phyloP scores from a whole-genome alignment of 2,113 vertebrate genomes.

The Cichladusa arquata region DNA sequence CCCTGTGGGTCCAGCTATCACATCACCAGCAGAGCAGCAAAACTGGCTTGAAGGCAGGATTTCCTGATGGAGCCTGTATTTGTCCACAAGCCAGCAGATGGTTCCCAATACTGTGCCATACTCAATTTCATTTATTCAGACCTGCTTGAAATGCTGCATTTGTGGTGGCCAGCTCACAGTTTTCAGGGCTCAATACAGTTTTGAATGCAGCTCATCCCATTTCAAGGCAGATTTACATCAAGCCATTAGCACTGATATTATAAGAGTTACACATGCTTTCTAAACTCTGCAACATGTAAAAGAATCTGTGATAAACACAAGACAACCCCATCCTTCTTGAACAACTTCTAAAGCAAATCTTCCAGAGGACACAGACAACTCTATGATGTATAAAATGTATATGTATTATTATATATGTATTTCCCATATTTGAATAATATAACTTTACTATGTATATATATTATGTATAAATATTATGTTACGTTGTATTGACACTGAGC shows the following conservation, averaged over 20 bases:
- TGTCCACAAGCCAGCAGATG: background rate
- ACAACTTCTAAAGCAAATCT: background rate
- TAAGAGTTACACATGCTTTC: background rate
- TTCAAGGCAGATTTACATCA: background rate
- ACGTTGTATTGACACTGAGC: fast-evolving
- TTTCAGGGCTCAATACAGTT: background rate
- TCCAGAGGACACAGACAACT: background rate
- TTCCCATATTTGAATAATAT: background rate
- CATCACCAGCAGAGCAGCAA: background rate
- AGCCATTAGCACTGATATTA: background rate
- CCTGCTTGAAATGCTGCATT: background rate
- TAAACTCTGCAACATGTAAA: background rate
- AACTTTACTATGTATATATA: background rate
- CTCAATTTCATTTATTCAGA: background rate
- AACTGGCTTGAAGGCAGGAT: background rate
- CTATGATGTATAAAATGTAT: fast-evolving
- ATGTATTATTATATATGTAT: background rate
- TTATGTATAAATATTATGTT: fast-evolving
- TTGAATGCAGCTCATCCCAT: background rate
- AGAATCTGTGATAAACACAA: background rate
- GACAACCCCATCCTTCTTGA: background rate
- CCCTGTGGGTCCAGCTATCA: background rate
- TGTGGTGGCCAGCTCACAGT: background rate
- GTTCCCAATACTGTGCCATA: background rate
- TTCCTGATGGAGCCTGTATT: background rate